Percentiles rank a stretch among this genome's conserved stretches.
These are phyloP conservation scores for Mya arenaria DNA, from an alignment of 1,140 invertebrate species.

Conservation along the genomic window DNA sequence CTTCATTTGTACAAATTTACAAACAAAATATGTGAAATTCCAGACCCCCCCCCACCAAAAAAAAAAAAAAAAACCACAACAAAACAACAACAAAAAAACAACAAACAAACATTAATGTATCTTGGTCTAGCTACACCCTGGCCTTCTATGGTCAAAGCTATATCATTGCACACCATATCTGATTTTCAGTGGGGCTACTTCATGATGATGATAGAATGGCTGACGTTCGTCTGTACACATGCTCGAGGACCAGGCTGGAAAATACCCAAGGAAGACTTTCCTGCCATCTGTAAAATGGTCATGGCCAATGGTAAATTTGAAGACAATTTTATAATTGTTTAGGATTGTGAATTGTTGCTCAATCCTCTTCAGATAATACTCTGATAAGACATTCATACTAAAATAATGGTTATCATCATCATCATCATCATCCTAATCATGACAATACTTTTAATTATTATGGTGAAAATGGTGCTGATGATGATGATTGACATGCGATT, in stretches of 20 bases:
- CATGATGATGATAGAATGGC: constrained; percentile 72
- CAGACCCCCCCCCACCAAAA: too few relatives aligned
- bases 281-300: constrained; percentile 68
- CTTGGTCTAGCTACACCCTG: background rate
- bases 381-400: background rate
- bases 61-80: background rate
- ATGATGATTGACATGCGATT: background rate
- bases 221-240: constrained; percentile 75
- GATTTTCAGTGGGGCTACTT: constrained; percentile 73
- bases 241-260: constrained; percentile 71
- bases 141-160: background rate
- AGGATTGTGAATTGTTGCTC: background rate
- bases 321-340: background rate
- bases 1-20: too few relatives aligned
- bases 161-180: background rate
- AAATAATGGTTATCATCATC: background rate
- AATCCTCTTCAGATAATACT: background rate
- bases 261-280: constrained; percentile 69
- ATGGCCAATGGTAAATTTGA: constrained; percentile 71
- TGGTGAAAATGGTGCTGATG: background rate
- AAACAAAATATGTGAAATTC: too few relatives aligned
- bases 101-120: background rate
- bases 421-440: background rate
- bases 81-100: background rate
- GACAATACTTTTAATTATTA: background rate